Evolutionary conservation across 1,140 invertebrate species (phyloP).

Genomic region (Lepeophtheirus salmonis): DNA sequence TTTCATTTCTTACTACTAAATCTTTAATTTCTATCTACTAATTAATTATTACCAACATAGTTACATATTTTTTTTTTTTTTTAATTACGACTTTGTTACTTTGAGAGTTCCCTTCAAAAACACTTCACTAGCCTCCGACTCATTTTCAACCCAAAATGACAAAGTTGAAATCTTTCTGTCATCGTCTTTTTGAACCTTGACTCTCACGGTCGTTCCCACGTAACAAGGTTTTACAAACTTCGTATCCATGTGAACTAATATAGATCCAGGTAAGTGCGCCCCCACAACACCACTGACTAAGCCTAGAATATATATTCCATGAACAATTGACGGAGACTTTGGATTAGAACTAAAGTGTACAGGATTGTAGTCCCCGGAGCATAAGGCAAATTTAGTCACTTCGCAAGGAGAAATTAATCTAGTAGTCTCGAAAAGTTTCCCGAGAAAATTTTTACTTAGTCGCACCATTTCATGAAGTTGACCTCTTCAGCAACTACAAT

Average conservation of each 20-base stretch:
- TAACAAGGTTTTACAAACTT: neutral
- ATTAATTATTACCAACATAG: too few relatives aligned
- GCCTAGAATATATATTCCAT: conserved; percentile 4
- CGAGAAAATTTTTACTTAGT: neutral
- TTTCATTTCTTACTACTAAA: too few relatives aligned
- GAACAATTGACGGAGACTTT: neutral
- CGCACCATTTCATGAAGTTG: too few relatives aligned
- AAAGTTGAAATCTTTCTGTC: neutral
- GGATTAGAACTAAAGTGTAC: neutral
- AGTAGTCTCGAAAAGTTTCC: neutral
- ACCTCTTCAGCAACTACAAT: too few relatives aligned
- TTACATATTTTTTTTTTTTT: too few relatives aligned
- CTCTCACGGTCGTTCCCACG: neutral
- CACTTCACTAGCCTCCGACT: neutral
- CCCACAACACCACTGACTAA: conserved; percentile 6
- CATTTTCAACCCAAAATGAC: neutral
- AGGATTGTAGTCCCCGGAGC: conserved; percentile 2
- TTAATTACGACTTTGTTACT: neutral
- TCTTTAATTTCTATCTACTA: too few relatives aligned
- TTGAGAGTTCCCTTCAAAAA: neutral
- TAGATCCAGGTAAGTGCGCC: conserved; percentile 1
- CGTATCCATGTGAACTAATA: neutral
- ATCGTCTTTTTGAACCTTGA: neutral
- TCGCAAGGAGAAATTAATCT: neutral
- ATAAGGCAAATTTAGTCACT: neutral